Conservation (phyloP, 2,797 vertebrate species). For the Allobates femoralis region DNA sequence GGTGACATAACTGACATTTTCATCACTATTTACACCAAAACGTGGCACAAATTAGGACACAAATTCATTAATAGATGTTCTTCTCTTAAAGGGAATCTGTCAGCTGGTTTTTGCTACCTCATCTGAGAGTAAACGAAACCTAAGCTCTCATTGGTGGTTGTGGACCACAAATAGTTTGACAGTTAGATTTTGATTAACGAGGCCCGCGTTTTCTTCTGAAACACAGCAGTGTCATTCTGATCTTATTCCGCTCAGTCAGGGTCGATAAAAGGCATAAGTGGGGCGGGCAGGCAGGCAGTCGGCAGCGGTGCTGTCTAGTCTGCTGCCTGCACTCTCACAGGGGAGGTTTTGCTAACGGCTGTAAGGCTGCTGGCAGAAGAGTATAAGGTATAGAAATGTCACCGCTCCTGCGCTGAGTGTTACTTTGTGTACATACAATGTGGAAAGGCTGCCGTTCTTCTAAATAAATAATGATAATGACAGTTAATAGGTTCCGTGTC, state of each 20-base stretch:
- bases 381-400: not conserved
- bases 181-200: too few relatives aligned
- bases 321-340: not conserved
- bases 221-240: too few relatives aligned
- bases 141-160: too few relatives aligned
- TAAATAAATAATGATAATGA: constrained; percentile 63
- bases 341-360: not conserved
- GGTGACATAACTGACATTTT: too few relatives aligned
- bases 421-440: constrained; percentile 46
- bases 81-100: too few relatives aligned
- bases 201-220: too few relatives aligned
- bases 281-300: not conserved
- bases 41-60: too few relatives aligned
- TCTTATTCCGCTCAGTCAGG: not conserved
- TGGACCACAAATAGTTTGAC: too few relatives aligned
- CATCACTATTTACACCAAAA: too few relatives aligned
- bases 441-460: constrained; percentile 40
- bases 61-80: too few relatives aligned
- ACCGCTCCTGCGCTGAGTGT: constrained; percentile 11
- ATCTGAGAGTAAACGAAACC: too few relatives aligned
- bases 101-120: too few relatives aligned
- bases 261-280: not conserved
- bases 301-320: not conserved
- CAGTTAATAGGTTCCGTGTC: constrained; percentile 54
- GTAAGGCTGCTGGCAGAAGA: not conserved